These are phyloP conservation scores for Eublepharis macularius DNA, from an alignment of 2,113 vertebrate genomes.

Conservation along the genomic window DNA sequence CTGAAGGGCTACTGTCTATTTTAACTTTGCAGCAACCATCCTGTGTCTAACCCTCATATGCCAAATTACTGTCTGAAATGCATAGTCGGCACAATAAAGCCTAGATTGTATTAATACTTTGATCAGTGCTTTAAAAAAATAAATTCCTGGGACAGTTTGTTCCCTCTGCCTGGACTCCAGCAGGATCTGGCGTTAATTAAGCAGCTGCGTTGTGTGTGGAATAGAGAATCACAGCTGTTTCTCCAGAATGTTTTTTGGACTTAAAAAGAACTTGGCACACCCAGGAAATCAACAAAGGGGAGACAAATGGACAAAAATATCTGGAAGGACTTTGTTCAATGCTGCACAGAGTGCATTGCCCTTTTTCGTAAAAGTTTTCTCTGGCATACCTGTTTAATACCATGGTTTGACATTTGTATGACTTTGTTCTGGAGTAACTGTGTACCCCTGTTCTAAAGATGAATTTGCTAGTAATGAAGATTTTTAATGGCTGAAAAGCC, in stretches of 20 bases:
- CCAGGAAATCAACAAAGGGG: background rate
- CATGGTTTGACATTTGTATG: background rate
- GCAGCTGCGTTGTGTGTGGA: background rate
- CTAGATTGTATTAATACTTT: background rate
- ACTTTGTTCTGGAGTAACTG: background rate
- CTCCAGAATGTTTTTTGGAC: background rate
- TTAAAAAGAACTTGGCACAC: background rate
- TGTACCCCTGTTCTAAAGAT: background rate
- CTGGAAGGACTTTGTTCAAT: background rate
- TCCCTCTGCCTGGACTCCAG: background rate
- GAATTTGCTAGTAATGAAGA: background rate
- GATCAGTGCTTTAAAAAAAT: background rate
- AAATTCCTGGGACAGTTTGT: background rate
- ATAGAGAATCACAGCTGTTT: background rate
- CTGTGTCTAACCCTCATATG: background rate
- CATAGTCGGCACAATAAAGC: background rate
- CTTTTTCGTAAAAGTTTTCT: background rate
- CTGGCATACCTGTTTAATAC: background rate
- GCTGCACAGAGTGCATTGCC: background rate
- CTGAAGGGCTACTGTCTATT: background rate
- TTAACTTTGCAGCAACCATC: background rate
- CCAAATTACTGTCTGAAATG: background rate
- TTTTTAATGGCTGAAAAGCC: background rate
- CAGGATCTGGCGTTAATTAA: background rate
- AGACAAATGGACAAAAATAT: background rate